Conservation (phyloP, 2,888 invertebrate genomes). For the Muschampia plurimacula region DNA sequence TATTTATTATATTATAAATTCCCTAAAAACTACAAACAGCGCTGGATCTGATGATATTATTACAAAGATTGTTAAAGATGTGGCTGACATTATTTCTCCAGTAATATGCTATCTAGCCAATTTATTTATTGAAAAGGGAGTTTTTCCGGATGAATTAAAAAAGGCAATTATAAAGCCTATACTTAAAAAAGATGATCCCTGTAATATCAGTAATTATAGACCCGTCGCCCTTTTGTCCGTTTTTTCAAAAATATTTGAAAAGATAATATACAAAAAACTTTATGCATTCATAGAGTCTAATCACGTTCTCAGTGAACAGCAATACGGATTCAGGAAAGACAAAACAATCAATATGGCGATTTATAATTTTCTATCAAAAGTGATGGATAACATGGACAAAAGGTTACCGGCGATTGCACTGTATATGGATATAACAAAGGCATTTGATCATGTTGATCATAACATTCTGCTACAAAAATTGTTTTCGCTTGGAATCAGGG, state of each 20-base stretch:
- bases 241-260: conserved; percentile 18
- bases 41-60: neutral
- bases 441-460: too few relatives aligned
- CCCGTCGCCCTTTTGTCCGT: conserved; percentile 2
- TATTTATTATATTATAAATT: neutral
- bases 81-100: neutral
- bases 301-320: neutral
- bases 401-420: too few relatives aligned
- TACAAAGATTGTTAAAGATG: conserved; percentile 2
- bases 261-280: conserved; percentile 1
- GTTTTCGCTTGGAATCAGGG: neutral
- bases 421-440: too few relatives aligned
- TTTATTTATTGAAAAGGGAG: conserved; percentile 4
- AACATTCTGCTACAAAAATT: too few relatives aligned
- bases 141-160: conserved; percentile 14
- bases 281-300: conserved; percentile 1
- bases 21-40: conserved; percentile 13
- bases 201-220: neutral
- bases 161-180: conserved; percentile 14
- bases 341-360: too few relatives aligned
- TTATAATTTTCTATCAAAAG: too few relatives aligned
- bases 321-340: too few relatives aligned
- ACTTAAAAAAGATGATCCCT: conserved; percentile 4
- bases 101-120: neutral
- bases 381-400: too few relatives aligned